phyloP scores from a whole-genome alignment of 2,888 invertebrate genomes.

The Polydrusus pterygomalis region DNA sequence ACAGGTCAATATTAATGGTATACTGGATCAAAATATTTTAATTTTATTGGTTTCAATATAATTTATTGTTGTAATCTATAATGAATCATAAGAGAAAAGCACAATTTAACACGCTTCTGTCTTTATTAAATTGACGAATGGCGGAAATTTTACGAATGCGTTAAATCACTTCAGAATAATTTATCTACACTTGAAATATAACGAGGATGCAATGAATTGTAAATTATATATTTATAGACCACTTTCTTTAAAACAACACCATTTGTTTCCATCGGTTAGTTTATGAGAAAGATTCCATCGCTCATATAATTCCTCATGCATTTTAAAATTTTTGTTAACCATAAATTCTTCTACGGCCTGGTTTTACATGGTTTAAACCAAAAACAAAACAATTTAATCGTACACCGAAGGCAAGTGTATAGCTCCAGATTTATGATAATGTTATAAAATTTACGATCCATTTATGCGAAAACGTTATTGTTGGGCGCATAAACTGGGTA shows the following conservation, averaged over 20 bases:
- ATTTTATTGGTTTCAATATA: too few relatives aligned
- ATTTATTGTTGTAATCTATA: too few relatives aligned
- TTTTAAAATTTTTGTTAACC: constrained; percentile 45
- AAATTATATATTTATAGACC: constrained; percentile 10
- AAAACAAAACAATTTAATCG: constrained; percentile 51
- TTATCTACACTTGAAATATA: neutral
- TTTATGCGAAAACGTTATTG: constrained; percentile 50
- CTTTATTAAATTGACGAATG: too few relatives aligned
- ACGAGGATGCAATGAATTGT: neutral
- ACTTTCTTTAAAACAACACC: constrained; percentile 4
- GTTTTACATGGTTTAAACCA: constrained; percentile 42
- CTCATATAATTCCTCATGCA: constrained; percentile 48
- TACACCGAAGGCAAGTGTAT: constrained; percentile 45
- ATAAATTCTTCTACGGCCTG: constrained; percentile 33
- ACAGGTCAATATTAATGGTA: too few relatives aligned
- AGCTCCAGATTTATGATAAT: constrained; percentile 49
- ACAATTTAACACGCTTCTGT: too few relatives aligned
- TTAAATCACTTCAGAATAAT: too few relatives aligned
- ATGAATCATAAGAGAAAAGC: too few relatives aligned
- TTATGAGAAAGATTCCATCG: constrained; percentile 28
- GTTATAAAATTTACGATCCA: constrained; percentile 49
- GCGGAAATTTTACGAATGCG: too few relatives aligned
- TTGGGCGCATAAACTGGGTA: constrained; percentile 45
- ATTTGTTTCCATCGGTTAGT: constrained; percentile 34
- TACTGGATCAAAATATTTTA: too few relatives aligned